These are phyloP conservation scores for Jaculus jaculus DNA, from an alignment of 2,113 vertebrate species.

Conservation along the genomic window DNA sequence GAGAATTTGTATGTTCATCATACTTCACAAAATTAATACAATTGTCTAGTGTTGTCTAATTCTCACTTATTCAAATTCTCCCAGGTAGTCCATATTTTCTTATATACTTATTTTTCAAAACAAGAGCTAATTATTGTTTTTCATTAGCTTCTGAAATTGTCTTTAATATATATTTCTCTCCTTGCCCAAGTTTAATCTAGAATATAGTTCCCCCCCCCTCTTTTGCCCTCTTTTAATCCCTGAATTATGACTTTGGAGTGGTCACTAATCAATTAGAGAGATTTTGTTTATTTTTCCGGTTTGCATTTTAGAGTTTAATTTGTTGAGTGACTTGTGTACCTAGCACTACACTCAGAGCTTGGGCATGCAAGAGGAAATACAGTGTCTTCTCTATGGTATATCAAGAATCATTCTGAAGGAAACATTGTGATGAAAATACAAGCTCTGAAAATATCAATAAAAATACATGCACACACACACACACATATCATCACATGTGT, in stretches of 20 bases:
- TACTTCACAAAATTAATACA: neutral
- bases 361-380: neutral
- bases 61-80: neutral
- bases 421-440: slow-evolving; percentile 6
- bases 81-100: neutral
- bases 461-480: slow-evolving; percentile 13
- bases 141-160: neutral
- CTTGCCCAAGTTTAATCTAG: neutral
- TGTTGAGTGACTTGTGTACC: neutral
- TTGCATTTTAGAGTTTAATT: neutral
- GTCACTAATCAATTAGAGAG: neutral
- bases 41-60: neutral
- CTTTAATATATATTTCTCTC: neutral
- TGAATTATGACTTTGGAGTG: neutral
- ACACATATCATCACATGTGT: neutral
- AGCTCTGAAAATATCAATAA: slow-evolving; percentile 24
- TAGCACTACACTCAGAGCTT: neutral
- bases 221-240: neutral
- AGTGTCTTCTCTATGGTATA: neutral
- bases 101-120: neutral
- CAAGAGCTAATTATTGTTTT: neutral
- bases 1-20: neutral
- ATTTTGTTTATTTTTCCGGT: neutral
- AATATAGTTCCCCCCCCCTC: accelerated
- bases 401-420: slow-evolving; percentile 34